Evolutionary conservation across 2,888 invertebrate species (phyloP), one percentile per base, ranked within the genome.

Genomic region (Hirtodrosophila confusa): DNA sequence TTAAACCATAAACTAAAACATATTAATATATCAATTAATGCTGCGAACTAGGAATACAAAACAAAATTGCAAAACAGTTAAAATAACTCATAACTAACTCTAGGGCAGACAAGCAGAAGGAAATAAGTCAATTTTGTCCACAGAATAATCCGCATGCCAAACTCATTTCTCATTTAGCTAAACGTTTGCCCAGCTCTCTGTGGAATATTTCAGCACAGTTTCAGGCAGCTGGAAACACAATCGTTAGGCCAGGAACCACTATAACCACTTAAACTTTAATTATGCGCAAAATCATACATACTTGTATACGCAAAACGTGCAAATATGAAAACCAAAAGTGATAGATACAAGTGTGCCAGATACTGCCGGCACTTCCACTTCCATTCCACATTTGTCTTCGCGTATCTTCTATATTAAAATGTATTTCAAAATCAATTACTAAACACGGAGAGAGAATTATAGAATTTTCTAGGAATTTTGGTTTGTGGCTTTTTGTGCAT

Each of bases 261-360:
- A 49, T 33, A 75, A 69, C 64, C 69, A 77, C 74, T 69, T 74
- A 56, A 53, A 56, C 64, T 70, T 66, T 55, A 79, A 88, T 88
- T 88, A 76, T 83, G 77, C 70, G 47, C 57, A 66, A 74, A 79
- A 63, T 66, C 60, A 73, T 58, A 56, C 62, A 41, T 55, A 17
- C 17, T 17, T 17, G 17, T 17, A 41, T 66, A 64, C 60, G 68
- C 68, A 66, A 67, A 66, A 80, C 82, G 77, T 83, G 80, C 80
- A 69, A 75, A 85, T 69, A 64, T 75, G 75, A 54, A 78, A 82
- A 75, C 79, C 79, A 85, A 68, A 78, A 79, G 72, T 77, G 69
- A 62, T 70, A 68, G 45, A 67, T 64, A 47, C 57, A 43, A 43
- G 7, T 31, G 9, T 31, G 9, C 31, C 1, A 31, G 31, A 27